A percentile compares a stretch with the other conserved stretches of the same genome.
phyloP scores from a whole-genome alignment of 2,113 vertebrate genomes.

The Syngnathoides biaculeatus region DNA sequence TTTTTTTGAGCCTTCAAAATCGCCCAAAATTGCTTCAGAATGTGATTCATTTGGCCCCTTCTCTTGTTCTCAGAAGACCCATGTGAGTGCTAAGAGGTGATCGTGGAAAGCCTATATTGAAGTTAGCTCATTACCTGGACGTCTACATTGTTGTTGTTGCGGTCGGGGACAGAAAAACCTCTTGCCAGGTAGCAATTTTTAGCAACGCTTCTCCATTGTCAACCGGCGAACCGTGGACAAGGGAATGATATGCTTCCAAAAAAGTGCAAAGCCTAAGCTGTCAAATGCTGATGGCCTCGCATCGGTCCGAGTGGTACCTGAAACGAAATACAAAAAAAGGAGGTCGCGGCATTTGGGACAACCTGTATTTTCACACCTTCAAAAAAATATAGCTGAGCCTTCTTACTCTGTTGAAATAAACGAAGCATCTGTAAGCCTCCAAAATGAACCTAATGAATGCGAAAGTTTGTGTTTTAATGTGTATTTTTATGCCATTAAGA shows the following conservation, averaged over 20 bases:
- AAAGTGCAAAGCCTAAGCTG: not conserved
- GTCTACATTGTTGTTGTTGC: slow-evolving; percentile 13
- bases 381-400: not conserved
- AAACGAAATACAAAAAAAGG: not conserved
- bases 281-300: not conserved
- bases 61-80: slow-evolving; percentile 3
- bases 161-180: not conserved
- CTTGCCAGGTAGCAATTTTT: not conserved
- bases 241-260: not conserved
- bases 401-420: not conserved
- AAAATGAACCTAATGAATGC: not conserved
- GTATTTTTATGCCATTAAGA: no score
- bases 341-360: not conserved
- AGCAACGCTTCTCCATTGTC: not conserved
- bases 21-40: not conserved
- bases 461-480: no score
- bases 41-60: slow-evolving; percentile 21
- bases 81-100: slow-evolving; percentile 4
- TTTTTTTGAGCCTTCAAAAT: not conserved
- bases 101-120: slow-evolving; percentile 22
- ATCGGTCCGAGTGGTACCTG: not conserved
- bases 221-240: not conserved
- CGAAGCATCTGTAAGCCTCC: not conserved
- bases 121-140: slow-evolving; percentile 18
- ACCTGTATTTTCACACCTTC: not conserved